A percentile compares a stretch with the other conserved stretches of the same genome.
phyloP scores from a whole-genome alignment of 2,797 vertebrate species.

The Myotis daubentonii region DNA sequence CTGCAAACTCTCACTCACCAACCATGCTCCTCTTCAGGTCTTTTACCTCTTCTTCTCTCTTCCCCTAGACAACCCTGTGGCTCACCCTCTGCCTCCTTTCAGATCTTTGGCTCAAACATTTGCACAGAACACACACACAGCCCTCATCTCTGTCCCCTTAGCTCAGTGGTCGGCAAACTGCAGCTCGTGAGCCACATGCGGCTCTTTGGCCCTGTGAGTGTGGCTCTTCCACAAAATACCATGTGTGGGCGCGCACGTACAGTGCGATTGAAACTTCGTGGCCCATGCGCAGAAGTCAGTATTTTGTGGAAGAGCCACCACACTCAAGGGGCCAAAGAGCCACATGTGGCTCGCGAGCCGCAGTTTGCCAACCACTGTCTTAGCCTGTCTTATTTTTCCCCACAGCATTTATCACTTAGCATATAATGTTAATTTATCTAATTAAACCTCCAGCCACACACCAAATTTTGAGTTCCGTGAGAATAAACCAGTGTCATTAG shows the following conservation, averaged over 20 bases:
- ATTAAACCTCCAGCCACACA: neutral
- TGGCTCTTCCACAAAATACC: too few species aligned
- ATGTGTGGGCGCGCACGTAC: too few species aligned
- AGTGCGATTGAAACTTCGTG: too few species aligned
- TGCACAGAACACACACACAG: neutral
- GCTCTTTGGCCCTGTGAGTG: too few species aligned
- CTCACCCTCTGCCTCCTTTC: neutral
- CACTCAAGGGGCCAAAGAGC: too few species aligned
- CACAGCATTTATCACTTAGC: neutral
- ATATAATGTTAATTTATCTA: neutral
- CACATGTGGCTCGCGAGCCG: too few species aligned
- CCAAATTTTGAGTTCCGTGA: neutral
- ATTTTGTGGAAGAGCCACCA: too few species aligned
- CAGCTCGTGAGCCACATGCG: too few species aligned
- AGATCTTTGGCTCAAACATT: neutral
- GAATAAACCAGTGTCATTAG: slow-evolving; percentile 4
- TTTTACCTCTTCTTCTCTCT: neutral
- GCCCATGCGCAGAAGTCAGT: too few species aligned
- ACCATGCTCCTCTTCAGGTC: neutral
- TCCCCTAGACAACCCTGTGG: neutral
- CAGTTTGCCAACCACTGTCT: neutral
- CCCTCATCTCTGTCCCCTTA: neutral
- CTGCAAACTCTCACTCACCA: neutral
- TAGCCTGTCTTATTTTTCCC: neutral
- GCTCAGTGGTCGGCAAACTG: neutral